Conservation (phyloP, 2,888 invertebrate species). For the Lomographa bimaculata region DNA sequence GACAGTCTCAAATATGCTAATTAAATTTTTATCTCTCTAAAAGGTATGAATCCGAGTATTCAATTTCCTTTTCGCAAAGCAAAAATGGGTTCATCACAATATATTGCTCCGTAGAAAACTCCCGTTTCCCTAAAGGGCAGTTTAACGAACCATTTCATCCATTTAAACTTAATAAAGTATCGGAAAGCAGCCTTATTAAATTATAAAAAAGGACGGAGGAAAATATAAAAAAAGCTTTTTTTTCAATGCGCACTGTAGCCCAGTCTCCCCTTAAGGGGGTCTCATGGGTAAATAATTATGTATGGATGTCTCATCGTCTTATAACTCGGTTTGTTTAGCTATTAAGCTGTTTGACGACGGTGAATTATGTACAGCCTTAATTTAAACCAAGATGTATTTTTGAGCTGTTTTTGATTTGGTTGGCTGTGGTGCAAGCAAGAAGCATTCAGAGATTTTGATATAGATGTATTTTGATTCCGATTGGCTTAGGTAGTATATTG, state of each 20-base stretch:
- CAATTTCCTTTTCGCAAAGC: slow-evolving; percentile 24
- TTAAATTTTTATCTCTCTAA: not conserved
- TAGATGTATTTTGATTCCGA: too few relatives aligned
- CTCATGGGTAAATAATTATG: slow-evolving; percentile 67
- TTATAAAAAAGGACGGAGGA: slow-evolving; percentile 48
- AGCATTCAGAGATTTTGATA: too few relatives aligned
- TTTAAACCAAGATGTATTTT: slow-evolving; percentile 44
- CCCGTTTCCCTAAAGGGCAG: slow-evolving; percentile 44
- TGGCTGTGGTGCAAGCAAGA: slow-evolving; percentile 5
- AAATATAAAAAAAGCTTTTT: slow-evolving; percentile 1
- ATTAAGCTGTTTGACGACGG: slow-evolving; percentile 65
- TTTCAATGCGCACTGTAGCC: slow-evolving; percentile 36
- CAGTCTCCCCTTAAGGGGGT: slow-evolving; percentile 40
- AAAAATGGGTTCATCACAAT: slow-evolving; percentile 24
- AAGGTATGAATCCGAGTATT: slow-evolving; percentile 4
- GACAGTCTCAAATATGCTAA: too few relatives aligned
- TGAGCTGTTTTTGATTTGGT: slow-evolving; percentile 49
- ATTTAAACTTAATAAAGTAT: slow-evolving; percentile 74
- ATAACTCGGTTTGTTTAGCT: slow-evolving; percentile 69
- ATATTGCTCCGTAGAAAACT: slow-evolving; percentile 31
- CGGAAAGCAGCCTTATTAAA: slow-evolving; percentile 73
- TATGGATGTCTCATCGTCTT: slow-evolving; percentile 49
- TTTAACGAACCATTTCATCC: slow-evolving; percentile 72
- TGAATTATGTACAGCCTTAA: slow-evolving; percentile 56
- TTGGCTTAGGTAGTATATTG: too few relatives aligned